These are phyloP conservation scores for Nemotelus nigrinus DNA, from an alignment of 2,888 invertebrate genomes.

Conservation along the genomic window DNA sequence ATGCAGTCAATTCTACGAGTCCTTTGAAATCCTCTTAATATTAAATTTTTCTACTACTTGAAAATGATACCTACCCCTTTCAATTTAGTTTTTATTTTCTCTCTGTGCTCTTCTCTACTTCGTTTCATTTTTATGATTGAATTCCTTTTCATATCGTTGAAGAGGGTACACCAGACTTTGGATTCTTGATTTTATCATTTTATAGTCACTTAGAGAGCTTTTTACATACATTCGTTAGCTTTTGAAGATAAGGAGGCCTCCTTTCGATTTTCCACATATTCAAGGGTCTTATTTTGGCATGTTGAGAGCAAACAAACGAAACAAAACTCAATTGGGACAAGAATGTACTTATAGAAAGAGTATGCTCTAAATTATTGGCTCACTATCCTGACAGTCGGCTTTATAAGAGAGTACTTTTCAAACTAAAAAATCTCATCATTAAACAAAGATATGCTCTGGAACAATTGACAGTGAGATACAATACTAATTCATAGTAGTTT, in stretches of 20 bases:
- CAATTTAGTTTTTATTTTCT: constrained; percentile 45
- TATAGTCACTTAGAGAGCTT: constrained; percentile 33
- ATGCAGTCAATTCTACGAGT: constrained; percentile 6
- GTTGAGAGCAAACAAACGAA: constrained; percentile 17
- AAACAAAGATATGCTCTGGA: neutral
- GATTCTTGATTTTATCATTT: constrained; percentile 37
- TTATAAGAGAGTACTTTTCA: too few species aligned
- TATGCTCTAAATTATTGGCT: too few species aligned
- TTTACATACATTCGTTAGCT: constrained; percentile 39
- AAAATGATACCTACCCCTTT: constrained; percentile 46
- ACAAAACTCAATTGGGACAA: constrained; percentile 18
- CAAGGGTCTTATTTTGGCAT: constrained; percentile 36
- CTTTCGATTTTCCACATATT: constrained; percentile 8
- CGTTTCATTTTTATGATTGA: constrained; percentile 30
- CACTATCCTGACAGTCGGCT: too few species aligned
- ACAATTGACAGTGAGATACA: neutral
- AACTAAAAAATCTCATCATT: too few species aligned
- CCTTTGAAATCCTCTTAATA: constrained; percentile 42
- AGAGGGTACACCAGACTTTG: constrained; percentile 34
- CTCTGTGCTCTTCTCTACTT: constrained; percentile 8
- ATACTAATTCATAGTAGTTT: neutral
- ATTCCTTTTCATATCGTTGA: constrained; percentile 34
- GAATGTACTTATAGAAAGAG: neutral
- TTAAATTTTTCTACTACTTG: constrained; percentile 33
- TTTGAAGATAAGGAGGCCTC: constrained; percentile 9